Evolutionary conservation across 2,797 vertebrate species (phyloP).

Genomic region (Furcifer pardalis): DNA sequence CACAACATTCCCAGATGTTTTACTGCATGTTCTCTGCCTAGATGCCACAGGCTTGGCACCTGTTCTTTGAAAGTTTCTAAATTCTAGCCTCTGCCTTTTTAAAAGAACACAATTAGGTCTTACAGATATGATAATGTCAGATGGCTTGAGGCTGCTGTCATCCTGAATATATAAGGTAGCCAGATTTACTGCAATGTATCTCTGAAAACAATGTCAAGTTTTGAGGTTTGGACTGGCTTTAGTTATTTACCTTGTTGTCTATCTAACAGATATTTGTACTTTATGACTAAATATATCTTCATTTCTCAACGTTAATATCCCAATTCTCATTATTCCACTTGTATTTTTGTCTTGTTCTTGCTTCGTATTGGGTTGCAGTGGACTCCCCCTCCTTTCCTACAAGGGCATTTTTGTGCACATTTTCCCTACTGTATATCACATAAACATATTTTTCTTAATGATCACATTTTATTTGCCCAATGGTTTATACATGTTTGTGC

Average conservation of each 20-base stretch:
- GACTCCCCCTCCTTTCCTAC: no score
- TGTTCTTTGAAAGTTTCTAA: not conserved
- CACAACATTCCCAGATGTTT: not conserved
- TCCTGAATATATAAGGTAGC: conserved; percentile 9
- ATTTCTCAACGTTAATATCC: no score
- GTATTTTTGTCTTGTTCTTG: no score
- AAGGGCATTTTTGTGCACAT: no score
- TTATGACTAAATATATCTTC: not conserved
- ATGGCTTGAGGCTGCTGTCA: not conserved
- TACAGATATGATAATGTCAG: not conserved
- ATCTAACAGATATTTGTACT: conserved; percentile 6
- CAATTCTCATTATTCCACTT: no score
- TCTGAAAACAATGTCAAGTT: not conserved
- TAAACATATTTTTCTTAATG: no score
- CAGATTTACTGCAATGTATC: not conserved
- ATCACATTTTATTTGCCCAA: no score
- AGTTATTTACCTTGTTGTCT: not conserved
- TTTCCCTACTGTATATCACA: no score
- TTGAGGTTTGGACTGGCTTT: not conserved
- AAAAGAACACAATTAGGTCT: not conserved
- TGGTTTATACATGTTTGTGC: no score
- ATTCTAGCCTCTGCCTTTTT: not conserved
- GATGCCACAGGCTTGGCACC: conserved; percentile 1
- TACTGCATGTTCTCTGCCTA: not conserved
- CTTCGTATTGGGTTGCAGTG: no score